Evolutionary conservation across 2,888 invertebrate genomes (phyloP).

Genomic region (Scaptomyza parva): DNA sequence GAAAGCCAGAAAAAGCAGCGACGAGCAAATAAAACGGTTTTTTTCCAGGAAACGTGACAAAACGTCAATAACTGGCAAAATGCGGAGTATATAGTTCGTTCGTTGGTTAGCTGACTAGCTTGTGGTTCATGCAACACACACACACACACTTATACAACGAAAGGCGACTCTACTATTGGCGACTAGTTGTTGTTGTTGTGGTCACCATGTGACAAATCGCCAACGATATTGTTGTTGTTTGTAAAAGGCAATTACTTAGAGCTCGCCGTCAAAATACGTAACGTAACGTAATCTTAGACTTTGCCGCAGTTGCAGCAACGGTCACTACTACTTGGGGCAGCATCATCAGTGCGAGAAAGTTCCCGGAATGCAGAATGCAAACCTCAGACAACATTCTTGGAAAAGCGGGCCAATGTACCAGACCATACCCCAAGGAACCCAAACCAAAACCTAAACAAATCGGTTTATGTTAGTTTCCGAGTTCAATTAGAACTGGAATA

Average conservation of each 20-base stretch:
- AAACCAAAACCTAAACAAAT: slow-evolving; percentile 12
- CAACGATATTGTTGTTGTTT: slow-evolving; percentile 33
- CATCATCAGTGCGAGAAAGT: slow-evolving; percentile 49
- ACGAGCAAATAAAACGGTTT: slow-evolving; percentile 78
- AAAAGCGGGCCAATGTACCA: slow-evolving; percentile 61
- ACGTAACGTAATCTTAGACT: slow-evolving; percentile 70
- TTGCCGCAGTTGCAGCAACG: slow-evolving; percentile 3
- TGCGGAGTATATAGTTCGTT: slow-evolving; percentile 38
- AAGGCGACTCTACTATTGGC: slow-evolving; percentile 49
- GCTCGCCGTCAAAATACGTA: slow-evolving; percentile 53
- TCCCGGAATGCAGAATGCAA: slow-evolving; percentile 57
- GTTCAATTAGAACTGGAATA: background rate
- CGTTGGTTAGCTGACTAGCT: slow-evolving; percentile 12
- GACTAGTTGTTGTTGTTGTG: slow-evolving; percentile 37
- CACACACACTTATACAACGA: slow-evolving; percentile 34
- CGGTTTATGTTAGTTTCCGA: background rate
- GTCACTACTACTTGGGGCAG: slow-evolving; percentile 13
- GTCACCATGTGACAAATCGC: slow-evolving; percentile 66
- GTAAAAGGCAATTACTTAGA: slow-evolving; percentile 69
- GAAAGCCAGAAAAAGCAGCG: slow-evolving; percentile 50
- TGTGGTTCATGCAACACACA: slow-evolving; percentile 9
- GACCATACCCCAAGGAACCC: slow-evolving; percentile 41
- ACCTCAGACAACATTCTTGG: slow-evolving; percentile 73
- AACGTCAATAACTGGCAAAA: slow-evolving; percentile 76
- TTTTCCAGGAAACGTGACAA: slow-evolving; percentile 83